phyloP scores from a whole-genome alignment of 2,113 vertebrate species.

The Cryptomyrus ogoouensis region DNA sequence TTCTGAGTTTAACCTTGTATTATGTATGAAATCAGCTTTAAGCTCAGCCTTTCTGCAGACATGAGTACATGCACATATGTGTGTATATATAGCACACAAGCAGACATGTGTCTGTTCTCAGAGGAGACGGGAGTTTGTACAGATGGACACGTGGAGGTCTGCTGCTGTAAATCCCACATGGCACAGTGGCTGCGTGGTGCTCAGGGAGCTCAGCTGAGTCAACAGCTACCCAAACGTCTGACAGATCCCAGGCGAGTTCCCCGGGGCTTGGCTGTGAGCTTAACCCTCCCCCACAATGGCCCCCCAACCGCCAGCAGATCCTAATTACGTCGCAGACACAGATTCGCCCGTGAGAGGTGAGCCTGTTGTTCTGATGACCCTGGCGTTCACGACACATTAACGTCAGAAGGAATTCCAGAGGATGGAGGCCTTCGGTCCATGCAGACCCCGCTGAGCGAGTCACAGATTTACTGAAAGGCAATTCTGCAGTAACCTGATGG shows the following conservation, averaged over 20 bases:
- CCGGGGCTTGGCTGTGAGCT: not conserved
- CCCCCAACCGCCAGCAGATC: not conserved
- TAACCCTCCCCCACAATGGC: not conserved
- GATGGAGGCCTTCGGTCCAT: not conserved
- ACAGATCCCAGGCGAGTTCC: not conserved
- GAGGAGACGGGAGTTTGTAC: not conserved
- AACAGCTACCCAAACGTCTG: not conserved
- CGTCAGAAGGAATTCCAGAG: not conserved
- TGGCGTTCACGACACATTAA: not conserved
- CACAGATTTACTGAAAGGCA: not conserved
- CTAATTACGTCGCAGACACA: not conserved
- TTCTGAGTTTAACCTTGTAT: not conserved
- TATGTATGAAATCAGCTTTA: not conserved
- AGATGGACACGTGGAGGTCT: not conserved
- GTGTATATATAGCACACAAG: not conserved
- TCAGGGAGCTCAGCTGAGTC: slow-evolving; percentile 14
- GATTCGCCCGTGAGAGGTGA: not conserved
- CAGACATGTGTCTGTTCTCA: not conserved
- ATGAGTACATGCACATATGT: not conserved
- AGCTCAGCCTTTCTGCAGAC: not conserved
- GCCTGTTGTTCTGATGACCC: not conserved
- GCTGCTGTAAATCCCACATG: not conserved
- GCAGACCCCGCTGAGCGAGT: not conserved
- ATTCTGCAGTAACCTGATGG: not conserved
- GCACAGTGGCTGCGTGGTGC: not conserved